Evolutionary conservation across 1,140 invertebrate species (phyloP), one percentile per base, ranked within the genome.

Genomic region (Drepana arcuata): DNA sequence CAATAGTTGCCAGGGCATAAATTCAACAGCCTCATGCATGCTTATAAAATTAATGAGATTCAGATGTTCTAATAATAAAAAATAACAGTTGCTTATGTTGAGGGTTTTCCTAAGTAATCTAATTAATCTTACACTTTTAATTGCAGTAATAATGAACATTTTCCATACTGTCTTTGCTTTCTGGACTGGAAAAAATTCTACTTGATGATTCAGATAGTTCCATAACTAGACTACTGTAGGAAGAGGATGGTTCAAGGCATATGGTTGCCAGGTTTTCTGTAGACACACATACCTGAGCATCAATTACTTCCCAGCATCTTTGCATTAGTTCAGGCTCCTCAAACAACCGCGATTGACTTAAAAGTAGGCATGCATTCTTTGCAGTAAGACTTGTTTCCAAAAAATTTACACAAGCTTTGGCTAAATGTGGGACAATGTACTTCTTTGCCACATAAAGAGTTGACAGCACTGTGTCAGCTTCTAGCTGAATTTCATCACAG

Each of bases 281-380:
- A 12, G 72, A 80, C 49, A 75, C 73, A 80, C 78, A 80, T 82
- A 93, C 92, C 90, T 93, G 92, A 35, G 93, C 94, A 83, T 96
- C 95, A 71, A 96, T 95, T 25, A 98, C 95, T 86, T 96, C 94
- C 94, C 94, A 96, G 82, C 94, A 96, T 58, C 94, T 85, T 72
- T 95, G 92, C 94, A 96, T 95, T 34, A 96, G 84, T 68, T 95
- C 94, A 27, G 93, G 93, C 73, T 96, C 95, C 84, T 96, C 94
- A 82, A 96, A 96, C 24, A 96, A 86, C 41, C 93, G 85, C 40
- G 93, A 95, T 78, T 96, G 95, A 75, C 93, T 95, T 49, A 97
- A 86, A 37, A 97, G 88, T 42, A 96, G 85, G 79, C 94, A 97
- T 24, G 94, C 94, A 83, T 97, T 97, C 84, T 95, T 93, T 49